Evolutionary conservation across 2,888 invertebrate species (phyloP).

Genomic region (Nymphalis c-album): DNA sequence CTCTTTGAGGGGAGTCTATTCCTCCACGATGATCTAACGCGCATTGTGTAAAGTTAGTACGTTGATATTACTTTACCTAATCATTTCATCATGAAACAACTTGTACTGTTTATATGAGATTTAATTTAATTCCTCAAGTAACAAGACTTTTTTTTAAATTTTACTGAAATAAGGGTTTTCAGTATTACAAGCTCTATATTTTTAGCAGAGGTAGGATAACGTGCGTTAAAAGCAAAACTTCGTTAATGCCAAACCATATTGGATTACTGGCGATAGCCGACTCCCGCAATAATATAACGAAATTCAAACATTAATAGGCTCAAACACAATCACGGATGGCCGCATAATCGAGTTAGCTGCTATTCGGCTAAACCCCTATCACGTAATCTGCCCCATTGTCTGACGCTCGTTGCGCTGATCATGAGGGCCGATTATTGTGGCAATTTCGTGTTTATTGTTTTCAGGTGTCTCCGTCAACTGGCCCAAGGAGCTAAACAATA

Average conservation of each 20-base stretch:
- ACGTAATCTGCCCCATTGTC: conserved; percentile 78
- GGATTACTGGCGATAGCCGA: conserved; percentile 68
- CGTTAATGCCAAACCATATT: conserved; percentile 71
- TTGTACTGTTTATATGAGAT: too few species aligned
- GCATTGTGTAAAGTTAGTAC: too few species aligned
- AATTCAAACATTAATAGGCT: conserved; percentile 80
- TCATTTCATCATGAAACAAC: too few species aligned
- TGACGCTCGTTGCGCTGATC: conserved; percentile 72
- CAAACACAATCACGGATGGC: conserved; percentile 80
- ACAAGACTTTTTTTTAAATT: too few species aligned
- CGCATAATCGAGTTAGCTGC: conserved; percentile 80
- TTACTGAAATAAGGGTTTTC: too few species aligned
- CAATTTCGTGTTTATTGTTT: conserved; percentile 79
- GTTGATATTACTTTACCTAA: too few species aligned
- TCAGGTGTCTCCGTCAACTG: conserved; percentile 70
- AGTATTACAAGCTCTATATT: not conserved
- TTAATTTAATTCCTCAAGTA: too few species aligned
- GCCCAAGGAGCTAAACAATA: conserved; percentile 60
- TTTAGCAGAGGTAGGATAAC: conserved; percentile 43
- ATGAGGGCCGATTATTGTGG: conserved; percentile 78
- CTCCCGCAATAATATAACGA: conserved; percentile 78
- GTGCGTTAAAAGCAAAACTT: conserved; percentile 60
- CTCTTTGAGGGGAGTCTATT: too few species aligned
- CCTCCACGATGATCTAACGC: too few species aligned
- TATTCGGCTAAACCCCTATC: conserved; percentile 79